Evolutionary conservation across 2,888 invertebrate species (phyloP).

Genomic region (Eilema sororculum): DNA sequence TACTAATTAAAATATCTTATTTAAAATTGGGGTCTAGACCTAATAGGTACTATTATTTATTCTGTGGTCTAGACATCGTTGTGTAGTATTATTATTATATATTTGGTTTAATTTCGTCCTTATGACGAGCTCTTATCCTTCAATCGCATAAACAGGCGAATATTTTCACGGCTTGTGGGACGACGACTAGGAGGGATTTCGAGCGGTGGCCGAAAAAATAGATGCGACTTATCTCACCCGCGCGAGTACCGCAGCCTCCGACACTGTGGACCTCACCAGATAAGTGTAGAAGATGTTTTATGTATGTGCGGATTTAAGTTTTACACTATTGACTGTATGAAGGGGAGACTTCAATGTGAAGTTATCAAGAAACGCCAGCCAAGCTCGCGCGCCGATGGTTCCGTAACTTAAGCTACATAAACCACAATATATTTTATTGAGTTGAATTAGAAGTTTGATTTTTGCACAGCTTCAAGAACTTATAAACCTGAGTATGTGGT

Average conservation of each 20-base stretch:
- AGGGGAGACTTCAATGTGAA: conserved; percentile 19
- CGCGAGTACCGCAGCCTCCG: conserved; percentile 47
- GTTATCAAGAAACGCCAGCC: background rate
- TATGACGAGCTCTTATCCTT: conserved; percentile 69
- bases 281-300: conserved; percentile 75
- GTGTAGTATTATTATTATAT: background rate
- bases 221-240: conserved; percentile 79
- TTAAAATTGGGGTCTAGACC: too few relatives aligned
- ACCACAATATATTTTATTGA: too few relatives aligned
- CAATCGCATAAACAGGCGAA: conserved; percentile 80
- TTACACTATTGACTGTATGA: conserved; percentile 39
- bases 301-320: conserved; percentile 63
- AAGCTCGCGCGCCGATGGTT: too few relatives aligned
- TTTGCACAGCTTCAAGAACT: too few relatives aligned
- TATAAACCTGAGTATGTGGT: too few relatives aligned
- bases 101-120: conserved; percentile 24
- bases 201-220: conserved; percentile 80
- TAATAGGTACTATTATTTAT: too few relatives aligned
- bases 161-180: conserved; percentile 69
- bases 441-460: too few relatives aligned
- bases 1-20: too few relatives aligned
- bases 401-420: too few relatives aligned
- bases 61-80: background rate
- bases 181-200: conserved; percentile 79
- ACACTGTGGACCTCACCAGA: conserved; percentile 34